Conservation (phyloP, 37 sponge, comb jelly and placozoan genomes). For the Agelas oroides region DNA sequence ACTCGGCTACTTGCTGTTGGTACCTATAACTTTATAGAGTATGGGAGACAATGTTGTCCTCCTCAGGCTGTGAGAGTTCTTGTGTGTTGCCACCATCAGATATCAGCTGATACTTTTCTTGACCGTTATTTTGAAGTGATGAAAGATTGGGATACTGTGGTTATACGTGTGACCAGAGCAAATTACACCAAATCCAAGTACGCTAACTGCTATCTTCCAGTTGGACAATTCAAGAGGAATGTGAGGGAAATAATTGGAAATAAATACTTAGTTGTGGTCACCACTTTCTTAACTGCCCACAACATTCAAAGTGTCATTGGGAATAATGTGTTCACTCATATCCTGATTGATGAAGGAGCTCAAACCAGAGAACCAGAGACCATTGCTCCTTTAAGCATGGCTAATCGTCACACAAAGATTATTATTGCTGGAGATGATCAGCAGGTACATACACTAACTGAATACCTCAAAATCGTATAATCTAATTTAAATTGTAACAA, state of each 20-base stretch:
- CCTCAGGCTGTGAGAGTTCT: background rate
- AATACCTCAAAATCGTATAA: too few relatives aligned
- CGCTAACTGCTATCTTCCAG: too few relatives aligned
- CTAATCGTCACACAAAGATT: constrained; percentile 31
- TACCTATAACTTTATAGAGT: background rate
- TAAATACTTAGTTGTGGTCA: too few relatives aligned
- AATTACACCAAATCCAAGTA: too few relatives aligned
- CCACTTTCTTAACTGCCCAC: too few relatives aligned
- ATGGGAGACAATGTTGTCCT: background rate
- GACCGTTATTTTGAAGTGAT: background rate
- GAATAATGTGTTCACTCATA: constrained; percentile 34
- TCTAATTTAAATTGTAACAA: too few relatives aligned
- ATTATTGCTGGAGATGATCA: constrained; percentile 52
- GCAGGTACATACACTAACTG: constrained; percentile 22
- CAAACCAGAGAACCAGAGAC: constrained; percentile 52
- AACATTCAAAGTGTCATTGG: too few relatives aligned
- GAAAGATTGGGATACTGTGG: background rate
- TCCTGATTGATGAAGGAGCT: constrained; percentile 57
- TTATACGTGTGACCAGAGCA: background rate
- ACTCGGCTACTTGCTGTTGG: constrained; percentile 53
- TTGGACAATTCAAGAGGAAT: too few relatives aligned
- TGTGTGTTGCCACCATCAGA: constrained; percentile 16
- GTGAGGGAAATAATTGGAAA: too few relatives aligned
- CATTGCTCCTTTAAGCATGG: constrained; percentile 27
- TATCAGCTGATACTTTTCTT: constrained; percentile 43